These are phyloP conservation scores for Lithophane ornitopus DNA, from an alignment of 2,888 invertebrate species.

Conservation along the genomic window DNA sequence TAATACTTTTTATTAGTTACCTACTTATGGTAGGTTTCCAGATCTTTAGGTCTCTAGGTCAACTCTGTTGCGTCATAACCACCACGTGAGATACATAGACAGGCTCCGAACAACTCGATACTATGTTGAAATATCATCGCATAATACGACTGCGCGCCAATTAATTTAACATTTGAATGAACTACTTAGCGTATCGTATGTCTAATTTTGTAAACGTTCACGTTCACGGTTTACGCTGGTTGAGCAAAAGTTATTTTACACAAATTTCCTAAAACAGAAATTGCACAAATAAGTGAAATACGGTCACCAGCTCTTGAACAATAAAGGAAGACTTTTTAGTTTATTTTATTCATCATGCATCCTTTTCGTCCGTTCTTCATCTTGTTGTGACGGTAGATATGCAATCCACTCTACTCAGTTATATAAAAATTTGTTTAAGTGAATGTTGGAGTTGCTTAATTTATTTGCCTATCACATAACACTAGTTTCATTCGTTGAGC, in stretches of 20 bases:
- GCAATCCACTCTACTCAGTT: constrained; percentile 54
- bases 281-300: constrained; percentile 34
- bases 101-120: constrained; percentile 61
- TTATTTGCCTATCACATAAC: constrained; percentile 66
- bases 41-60: constrained; percentile 72
- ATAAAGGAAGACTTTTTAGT: not conserved
- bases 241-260: constrained; percentile 44
- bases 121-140: constrained; percentile 62
- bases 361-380: constrained; percentile 12
- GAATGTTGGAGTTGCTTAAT: constrained; percentile 67
- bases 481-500: constrained; percentile 53
- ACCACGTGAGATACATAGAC: constrained; percentile 68
- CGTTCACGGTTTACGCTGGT: constrained; percentile 33
- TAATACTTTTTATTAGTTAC: constrained; percentile 52
- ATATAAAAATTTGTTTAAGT: constrained; percentile 66
- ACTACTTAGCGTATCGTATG: constrained; percentile 41
- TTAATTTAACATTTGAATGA: constrained; percentile 56
- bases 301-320: constrained; percentile 4
- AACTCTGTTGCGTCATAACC: constrained; percentile 62
- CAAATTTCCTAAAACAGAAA: constrained; percentile 27
- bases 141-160: constrained; percentile 54
- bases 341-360: constrained; percentile 1
- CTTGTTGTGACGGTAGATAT: constrained; percentile 37
- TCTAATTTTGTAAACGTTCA: constrained; percentile 44
- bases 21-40: constrained; percentile 62